These are phyloP conservation scores for Diorhabda carinulata DNA, from an alignment of 1,140 invertebrate genomes.

Conservation along the genomic window DNA sequence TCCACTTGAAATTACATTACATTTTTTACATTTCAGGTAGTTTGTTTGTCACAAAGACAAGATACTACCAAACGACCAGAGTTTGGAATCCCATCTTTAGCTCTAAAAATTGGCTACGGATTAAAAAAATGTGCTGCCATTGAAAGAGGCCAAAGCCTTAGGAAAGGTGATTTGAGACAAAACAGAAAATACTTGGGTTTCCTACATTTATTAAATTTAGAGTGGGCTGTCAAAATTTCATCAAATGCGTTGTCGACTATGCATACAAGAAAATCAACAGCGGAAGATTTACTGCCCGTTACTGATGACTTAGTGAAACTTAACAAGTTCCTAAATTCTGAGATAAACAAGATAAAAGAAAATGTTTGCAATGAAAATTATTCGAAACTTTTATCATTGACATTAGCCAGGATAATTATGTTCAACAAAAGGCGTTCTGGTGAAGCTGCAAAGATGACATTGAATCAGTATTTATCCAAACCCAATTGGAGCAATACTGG, in stretches of 20 bases:
- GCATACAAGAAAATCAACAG: background rate
- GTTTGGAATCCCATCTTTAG: slow-evolving; percentile 19
- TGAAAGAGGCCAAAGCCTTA: slow-evolving; percentile 5
- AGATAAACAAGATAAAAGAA: slow-evolving; percentile 5
- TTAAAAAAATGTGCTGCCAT: slow-evolving; percentile 14
- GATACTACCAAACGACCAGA: slow-evolving; percentile 3
- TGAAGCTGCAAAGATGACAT: slow-evolving; percentile 16
- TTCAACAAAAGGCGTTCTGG: slow-evolving; percentile 22
- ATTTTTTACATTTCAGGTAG: too few relatives aligned
- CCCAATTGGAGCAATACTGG: slow-evolving; percentile 11
- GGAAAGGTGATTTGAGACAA: background rate
- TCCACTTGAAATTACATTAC: too few relatives aligned
- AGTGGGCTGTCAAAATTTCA: slow-evolving; percentile 5
- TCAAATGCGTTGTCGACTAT: slow-evolving; percentile 8
- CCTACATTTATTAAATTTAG: background rate
- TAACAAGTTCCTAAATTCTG: slow-evolving; percentile 8
- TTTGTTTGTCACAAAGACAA: too few relatives aligned
- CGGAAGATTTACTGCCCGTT: background rate
- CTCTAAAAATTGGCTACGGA: slow-evolving; percentile 16
- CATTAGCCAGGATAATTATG: slow-evolving; percentile 10
- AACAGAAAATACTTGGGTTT: background rate
- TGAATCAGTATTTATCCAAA: slow-evolving; percentile 3
- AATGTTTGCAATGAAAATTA: slow-evolving; percentile 14
- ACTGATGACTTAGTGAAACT: slow-evolving; percentile 12
- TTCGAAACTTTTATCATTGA: slow-evolving; percentile 10